Evolutionary conservation across 2,888 invertebrate species (phyloP), one percentile per base, ranked within the genome.

Genomic region (Mimas tiliae): DNA sequence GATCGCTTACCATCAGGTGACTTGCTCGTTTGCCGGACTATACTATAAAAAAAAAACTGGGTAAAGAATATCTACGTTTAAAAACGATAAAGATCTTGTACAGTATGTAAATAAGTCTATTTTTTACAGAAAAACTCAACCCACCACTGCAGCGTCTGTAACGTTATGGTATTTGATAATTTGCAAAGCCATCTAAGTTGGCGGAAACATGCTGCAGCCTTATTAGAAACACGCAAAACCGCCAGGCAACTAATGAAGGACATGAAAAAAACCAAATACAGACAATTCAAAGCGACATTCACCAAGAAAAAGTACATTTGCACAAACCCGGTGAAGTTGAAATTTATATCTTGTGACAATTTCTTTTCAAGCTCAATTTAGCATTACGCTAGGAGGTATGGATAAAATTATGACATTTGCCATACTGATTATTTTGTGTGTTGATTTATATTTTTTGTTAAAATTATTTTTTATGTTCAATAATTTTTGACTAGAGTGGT

Each of bases 41-140:
- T n/a, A n/a, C n/a, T n/a, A n/a, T n/a, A n/a, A n/a, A n/a, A n/a
- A n/a, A n/a, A n/a, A n/a, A n/a, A n/a, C n/a, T n/a, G n/a, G n/a
- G n/a, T n/a, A n/a, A n/a, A n/a, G n/a, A n/a, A n/a, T n/a, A n/a
- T n/a, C n/a, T n/a, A n/a, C n/a, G n/a, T n/a, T n/a, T n/a, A n/a
- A n/a, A n/a, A n/a, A n/a, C n/a, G n/a, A n/a, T n/a, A n/a, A n/a
- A n/a, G n/a, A n/a, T n/a, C n/a, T n/a, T n/a, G n/a, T n/a, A n/a
- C n/a, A n/a, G n/a, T 38, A 2, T 38, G 0, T 38, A 9, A 38
- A 9, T 12, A 14, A 14, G 4, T 4, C 16, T 16, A 9, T 50
- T 19, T 38, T 42, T 21, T 58, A 12, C 58, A 58, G 58, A 58
- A 58, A 58, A 58, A 58, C 19, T 58, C 58, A 42, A 19, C 42